Percentiles rank a stretch among this genome's conserved stretches.
phyloP scores from a whole-genome alignment of 2,113 vertebrate species.

The Pavo muticus region DNA sequence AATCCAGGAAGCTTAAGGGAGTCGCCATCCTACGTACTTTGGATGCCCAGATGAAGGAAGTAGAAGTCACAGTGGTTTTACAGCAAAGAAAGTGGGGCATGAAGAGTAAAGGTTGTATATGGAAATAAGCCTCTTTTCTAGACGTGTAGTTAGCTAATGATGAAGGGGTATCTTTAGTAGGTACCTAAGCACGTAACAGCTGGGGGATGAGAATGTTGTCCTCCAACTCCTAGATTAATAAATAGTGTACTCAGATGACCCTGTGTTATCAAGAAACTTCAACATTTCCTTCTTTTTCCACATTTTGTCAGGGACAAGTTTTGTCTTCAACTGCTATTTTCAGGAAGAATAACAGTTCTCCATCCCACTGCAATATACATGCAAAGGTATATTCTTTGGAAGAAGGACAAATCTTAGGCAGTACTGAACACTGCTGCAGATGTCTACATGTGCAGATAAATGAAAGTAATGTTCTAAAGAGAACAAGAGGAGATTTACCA shows the following conservation, averaged over 20 bases:
- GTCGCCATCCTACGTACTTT: not conserved
- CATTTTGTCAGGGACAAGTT: not conserved
- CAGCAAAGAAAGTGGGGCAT: not conserved
- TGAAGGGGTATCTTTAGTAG: not conserved
- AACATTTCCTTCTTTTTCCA: not conserved
- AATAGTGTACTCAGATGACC: not conserved
- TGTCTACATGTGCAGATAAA: not conserved
- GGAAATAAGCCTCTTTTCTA: not conserved
- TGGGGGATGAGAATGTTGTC: not conserved
- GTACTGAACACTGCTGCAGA: not conserved
- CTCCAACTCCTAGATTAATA: not conserved
- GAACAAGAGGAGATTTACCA: not conserved
- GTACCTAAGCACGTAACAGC: not conserved
- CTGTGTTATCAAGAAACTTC: not conserved
- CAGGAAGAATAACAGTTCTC: not conserved
- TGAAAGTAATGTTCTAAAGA: not conserved
- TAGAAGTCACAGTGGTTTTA: not conserved
- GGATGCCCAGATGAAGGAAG: not conserved
- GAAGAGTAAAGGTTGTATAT: not conserved
- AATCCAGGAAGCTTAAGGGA: not conserved
- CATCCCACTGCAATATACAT: not conserved
- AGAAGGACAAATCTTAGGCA: not conserved
- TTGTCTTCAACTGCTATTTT: conserved; percentile 23
- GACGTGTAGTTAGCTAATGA: not conserved
- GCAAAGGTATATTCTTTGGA: not conserved